Evolutionary conservation across 1,140 invertebrate species (phyloP), one percentile per base, ranked within the genome.

Genomic region (Drosophila kanapiae): DNA sequence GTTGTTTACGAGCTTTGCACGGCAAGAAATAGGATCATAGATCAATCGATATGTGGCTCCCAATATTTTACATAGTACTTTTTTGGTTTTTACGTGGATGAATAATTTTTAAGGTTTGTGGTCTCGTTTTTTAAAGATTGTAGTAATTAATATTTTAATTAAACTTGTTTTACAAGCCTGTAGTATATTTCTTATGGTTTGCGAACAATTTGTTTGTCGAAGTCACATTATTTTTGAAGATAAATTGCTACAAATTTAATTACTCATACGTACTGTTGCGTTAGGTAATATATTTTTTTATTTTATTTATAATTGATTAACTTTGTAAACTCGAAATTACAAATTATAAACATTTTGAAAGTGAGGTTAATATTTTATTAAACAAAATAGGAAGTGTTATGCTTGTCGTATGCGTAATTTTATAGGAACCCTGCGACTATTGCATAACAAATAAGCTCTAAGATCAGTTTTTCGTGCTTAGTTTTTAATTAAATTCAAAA

Each of bases 1-100:
- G 56, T 67, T 80, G 65, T 80, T 83, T 77, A 82, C 61, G 61
- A 65, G 47, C 40, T 13, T 48, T 71, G 23, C 43, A 70, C 67
- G 10, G 37, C 14, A 27, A 68, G 9, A 67, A 43, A 53, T 3
- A 18, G 10, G 11, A 18, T 27, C 16, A 4, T 27, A 16, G 23
- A 27, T 62, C 33, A 38, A 56, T 31, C 1, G 4, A 23, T 13
- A 18, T 10, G 9, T 8, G 10, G 10, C 16, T 16, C 6, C 9
- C 13, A 8, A 16, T 11, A 29, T 0, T 29, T 1, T 9, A n/a
- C 1, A 23, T n/a, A 10, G 0, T 4, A 11, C 4, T 16, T 16
- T 11, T 16, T 16, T 3, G 2, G 8, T 4, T 10, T 31, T 10
- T 6, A 1, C 27, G 13, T 11, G 0, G 1, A 35, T 5, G 8